Evolutionary conservation across 2,113 vertebrate genomes (phyloP), one percentile per base, ranked within the genome.

Genomic region (Engraulis encrasicolus): DNA sequence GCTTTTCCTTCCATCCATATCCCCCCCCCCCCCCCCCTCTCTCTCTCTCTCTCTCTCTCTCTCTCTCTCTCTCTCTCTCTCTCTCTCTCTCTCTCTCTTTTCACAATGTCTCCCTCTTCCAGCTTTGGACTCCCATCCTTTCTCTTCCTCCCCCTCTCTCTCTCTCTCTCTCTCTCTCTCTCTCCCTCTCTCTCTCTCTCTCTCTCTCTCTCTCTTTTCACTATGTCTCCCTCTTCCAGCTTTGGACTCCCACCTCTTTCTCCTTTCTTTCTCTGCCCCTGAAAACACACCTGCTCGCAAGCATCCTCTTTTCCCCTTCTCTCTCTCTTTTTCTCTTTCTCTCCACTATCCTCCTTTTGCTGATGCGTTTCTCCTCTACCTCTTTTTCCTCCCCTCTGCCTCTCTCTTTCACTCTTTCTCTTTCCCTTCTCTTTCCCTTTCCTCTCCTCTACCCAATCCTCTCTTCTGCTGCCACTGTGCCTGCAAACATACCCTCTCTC

Each of bases 371-470:
- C 9, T 9, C 40, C 40, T 9, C 9, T 9, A 5, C 9, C 40
- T 9, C 9, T 79, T 54, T n/a, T 66, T 52, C 50, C 50, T 78
- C 79, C 71, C 40, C 71, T 71, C 37, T 78, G 54, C 78, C 84
- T 78, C 58, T 85, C 54, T 36, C n/a, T 81, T 74, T 36, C 45
- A 52, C 66, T 81, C 66, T 81, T 71, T 80, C 66, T 40, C 79
- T n/a, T 15, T 79, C 58, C 48, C 54, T 78, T 79, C 87, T 87
- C 83, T 87, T 87, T 87, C n/a, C n/a, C 38, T 66, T 80, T 79
- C 34, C 52, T 84, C 90, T 92, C 85, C 88, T 87, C 50, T 85
- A 91, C 77, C 66, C 27, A 34, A n/a, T n/a, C 61, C 78, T 78
- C 78, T n/a, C n/a, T n/a, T n/a, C n/a, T n/a, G n/a, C n/a, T n/a